Evolutionary conservation across 2,113 vertebrate genomes (phyloP), one percentile per base, ranked within the genome.

Genomic region (Albula glossodonta): DNA sequence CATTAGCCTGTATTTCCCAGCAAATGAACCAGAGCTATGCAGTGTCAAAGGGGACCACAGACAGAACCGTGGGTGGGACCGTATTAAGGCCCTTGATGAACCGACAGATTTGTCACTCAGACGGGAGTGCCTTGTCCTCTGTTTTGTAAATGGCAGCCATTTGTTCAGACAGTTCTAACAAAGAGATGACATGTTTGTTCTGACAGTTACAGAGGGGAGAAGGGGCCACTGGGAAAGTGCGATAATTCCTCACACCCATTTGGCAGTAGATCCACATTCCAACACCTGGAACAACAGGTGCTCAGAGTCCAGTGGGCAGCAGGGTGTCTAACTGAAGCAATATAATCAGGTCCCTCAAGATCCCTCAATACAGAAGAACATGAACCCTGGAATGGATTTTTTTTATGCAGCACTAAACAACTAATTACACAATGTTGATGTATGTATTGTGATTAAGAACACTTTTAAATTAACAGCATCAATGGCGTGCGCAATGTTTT

Each of bases 241-340:
- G 81, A 82, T 53, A 60, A 41, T 5, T 60, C 53, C 56, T 57
- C 81, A 48, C 81, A 82, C 51, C 25, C 81, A 57, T 31, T 60
- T 52, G 53, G 53, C 57, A 5, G 2, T 17, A 60, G 53, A 11
- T 56, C 15, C 56, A 63, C 49, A 83, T 49, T 83, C 82, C 82
- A n/a, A 49, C 82, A 63, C 60, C 82, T 63, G 41, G 82, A 83
- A 41, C 53, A 82, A 82, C 53, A 83, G 19, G 82, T 83, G 82
- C 56, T 83, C 70, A 74, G 22, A 74, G 70, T 74, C 70, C 70
- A 31, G 22, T 11, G 9, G 5, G 2, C 70, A 31, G 70, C n/a
- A 31, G 22, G 22, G 8, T 31, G 70, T 74, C 70, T 3, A n/a
- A 25, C 70, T 31, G 22, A 74, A 7, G 70, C n/a, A 74, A 31